These are phyloP conservation scores for Zaprionus nigranus DNA, from an alignment of 1,140 invertebrate species.

Conservation along the genomic window DNA sequence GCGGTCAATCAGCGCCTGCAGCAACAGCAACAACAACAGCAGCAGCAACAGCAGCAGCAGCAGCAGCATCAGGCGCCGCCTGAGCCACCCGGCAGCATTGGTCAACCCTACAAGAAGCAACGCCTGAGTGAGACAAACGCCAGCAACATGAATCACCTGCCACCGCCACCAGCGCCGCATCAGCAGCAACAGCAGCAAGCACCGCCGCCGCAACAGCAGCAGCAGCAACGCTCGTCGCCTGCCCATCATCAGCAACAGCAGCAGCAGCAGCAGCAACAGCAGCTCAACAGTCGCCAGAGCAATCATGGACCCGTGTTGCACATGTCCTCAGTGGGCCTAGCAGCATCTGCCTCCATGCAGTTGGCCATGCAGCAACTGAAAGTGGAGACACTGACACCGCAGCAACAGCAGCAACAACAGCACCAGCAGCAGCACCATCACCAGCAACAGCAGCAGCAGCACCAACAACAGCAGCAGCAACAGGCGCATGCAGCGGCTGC, in stretches of 20 bases:
- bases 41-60: conserved; percentile 42
- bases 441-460: conserved; percentile 84
- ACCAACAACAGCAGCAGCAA: conserved; percentile 65
- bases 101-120: conserved; percentile 92
- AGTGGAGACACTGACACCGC: conserved; percentile 74
- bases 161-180: conserved; percentile 58
- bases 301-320: conserved; percentile 41
- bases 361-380: conserved; percentile 69
- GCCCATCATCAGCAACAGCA: conserved; percentile 23
- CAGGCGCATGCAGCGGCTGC: conserved; percentile 85
- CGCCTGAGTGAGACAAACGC: conserved; percentile 87
- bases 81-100: conserved; percentile 76
- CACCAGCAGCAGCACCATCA: conserved; percentile 26
- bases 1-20: conserved; percentile 80
- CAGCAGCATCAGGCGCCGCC: conserved; percentile 68
- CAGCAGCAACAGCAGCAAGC: conserved; percentile 32
- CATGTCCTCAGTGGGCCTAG: conserved; percentile 30
- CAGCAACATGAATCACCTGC: conserved; percentile 83
- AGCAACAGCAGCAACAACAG: conserved; percentile 36
- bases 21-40: conserved; percentile 21
- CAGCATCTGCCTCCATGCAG: conserved; percentile 22
- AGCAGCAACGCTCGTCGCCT: conserved; percentile 33
- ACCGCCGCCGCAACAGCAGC: conserved; percentile 46
- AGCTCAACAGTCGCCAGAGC: conserved; percentile 46
- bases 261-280: conserved; percentile 45